Percentiles rank a stretch among this genome's conserved stretches.
Conservation (phyloP, 2,888 invertebrate genomes). For the Troides aeacus region DNA sequence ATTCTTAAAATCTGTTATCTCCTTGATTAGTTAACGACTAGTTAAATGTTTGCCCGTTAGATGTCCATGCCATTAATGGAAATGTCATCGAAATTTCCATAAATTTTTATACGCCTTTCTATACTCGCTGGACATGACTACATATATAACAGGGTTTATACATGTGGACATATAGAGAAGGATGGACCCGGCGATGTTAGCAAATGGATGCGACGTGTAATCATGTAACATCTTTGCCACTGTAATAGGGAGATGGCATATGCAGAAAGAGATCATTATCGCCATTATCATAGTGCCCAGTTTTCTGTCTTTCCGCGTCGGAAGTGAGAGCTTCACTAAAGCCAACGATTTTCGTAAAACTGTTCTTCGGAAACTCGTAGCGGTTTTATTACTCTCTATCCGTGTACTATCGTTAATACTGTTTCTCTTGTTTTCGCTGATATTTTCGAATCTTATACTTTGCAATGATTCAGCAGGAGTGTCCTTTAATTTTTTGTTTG, state of each 20-base stretch:
- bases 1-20: neutral
- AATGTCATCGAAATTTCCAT: slow-evolving; percentile 76
- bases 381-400: slow-evolving; percentile 24
- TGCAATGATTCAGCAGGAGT: slow-evolving; percentile 8
- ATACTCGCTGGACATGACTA: slow-evolving; percentile 95
- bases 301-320: slow-evolving; percentile 87
- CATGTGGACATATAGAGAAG: slow-evolving; percentile 92
- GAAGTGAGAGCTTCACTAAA: slow-evolving; percentile 79
- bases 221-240: slow-evolving; percentile 88
- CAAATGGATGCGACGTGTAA: slow-evolving; percentile 80
- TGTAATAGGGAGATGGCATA: slow-evolving; percentile 95
- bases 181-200: slow-evolving; percentile 91
- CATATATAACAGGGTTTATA: slow-evolving; percentile 95
- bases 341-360: slow-evolving; percentile 57
- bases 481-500: slow-evolving; percentile 10
- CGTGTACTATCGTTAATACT: slow-evolving; percentile 2
- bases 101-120: slow-evolving; percentile 91
- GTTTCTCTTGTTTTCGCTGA: slow-evolving; percentile 16
- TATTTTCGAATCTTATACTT: slow-evolving; percentile 32
- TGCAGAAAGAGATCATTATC: slow-evolving; percentile 92
- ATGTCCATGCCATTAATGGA: slow-evolving; percentile 34
- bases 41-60: slow-evolving; percentile 6
- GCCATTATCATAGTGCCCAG: slow-evolving; percentile 92
- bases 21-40: slow-evolving; percentile 20
- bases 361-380: slow-evolving; percentile 52